These are phyloP conservation scores for Drosophila gaucha DNA, from an alignment of 2,888 invertebrate genomes.

Conservation along the genomic window DNA sequence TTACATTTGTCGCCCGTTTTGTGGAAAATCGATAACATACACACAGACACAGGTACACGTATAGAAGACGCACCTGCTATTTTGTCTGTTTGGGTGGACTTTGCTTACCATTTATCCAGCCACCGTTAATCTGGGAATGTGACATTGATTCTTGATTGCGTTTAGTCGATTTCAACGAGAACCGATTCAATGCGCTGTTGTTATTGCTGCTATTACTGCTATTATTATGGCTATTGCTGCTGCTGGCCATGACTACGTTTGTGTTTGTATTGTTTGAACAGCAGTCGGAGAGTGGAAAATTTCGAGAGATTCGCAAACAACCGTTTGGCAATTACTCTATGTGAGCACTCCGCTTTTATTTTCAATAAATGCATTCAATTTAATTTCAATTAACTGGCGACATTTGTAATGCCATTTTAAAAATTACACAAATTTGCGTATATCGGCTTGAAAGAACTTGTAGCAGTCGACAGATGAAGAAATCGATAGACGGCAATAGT, in stretches of 20 bases:
- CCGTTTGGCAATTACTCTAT: not conserved
- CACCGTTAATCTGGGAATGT: slow-evolving; percentile 92
- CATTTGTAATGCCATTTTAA: slow-evolving; percentile 23
- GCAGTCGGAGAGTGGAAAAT: slow-evolving; percentile 23
- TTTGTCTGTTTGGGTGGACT: slow-evolving; percentile 16
- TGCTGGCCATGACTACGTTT: slow-evolving; percentile 51
- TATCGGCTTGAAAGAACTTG: slow-evolving; percentile 19
- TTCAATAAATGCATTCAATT: slow-evolving; percentile 15
- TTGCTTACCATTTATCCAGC: slow-evolving; percentile 94
- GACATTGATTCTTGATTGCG: slow-evolving; percentile 91
- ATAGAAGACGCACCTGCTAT: slow-evolving; percentile 25
- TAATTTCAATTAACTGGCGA: slow-evolving; percentile 21
- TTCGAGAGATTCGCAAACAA: not conserved
- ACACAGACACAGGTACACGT: slow-evolving; percentile 23
- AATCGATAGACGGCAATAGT: slow-evolving; percentile 36
- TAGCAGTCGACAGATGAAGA: not conserved
- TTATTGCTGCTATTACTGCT: slow-evolving; percentile 44
- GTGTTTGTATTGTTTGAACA: slow-evolving; percentile 32
- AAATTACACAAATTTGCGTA: slow-evolving; percentile 1
- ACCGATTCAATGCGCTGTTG: slow-evolving; percentile 74
- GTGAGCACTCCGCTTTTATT: not conserved
- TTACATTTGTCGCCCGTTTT: slow-evolving; percentile 19
- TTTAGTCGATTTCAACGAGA: slow-evolving; percentile 86
- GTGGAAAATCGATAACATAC: slow-evolving; percentile 71
- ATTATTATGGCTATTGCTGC: slow-evolving; percentile 38